Conservation (phyloP, 1,140 invertebrate species). For the Drosophila subpulchrella region DNA sequence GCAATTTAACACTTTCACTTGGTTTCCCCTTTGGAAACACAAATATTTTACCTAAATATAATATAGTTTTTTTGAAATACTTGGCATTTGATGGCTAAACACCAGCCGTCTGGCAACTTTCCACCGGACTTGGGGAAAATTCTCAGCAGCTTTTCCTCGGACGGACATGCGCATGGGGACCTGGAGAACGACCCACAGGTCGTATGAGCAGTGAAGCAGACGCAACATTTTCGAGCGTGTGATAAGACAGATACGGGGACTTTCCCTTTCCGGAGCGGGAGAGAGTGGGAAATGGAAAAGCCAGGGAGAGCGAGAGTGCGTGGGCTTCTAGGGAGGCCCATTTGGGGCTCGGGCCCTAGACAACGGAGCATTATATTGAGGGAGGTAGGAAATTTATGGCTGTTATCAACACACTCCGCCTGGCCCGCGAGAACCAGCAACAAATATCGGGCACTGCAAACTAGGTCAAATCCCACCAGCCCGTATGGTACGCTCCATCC, state of each 20-base stretch:
- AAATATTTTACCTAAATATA: not conserved
- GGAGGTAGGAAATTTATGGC: constrained; percentile 80
- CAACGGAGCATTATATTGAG: constrained; percentile 72
- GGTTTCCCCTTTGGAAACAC: not conserved
- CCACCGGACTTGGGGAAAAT: constrained; percentile 39
- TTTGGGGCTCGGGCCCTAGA: constrained; percentile 55
- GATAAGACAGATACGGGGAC: constrained; percentile 62
- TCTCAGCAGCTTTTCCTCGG: constrained; percentile 57
- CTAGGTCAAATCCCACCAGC: constrained; percentile 60
- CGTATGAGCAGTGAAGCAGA: constrained; percentile 64
- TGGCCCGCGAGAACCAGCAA: constrained; percentile 36
- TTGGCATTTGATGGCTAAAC: constrained; percentile 7
- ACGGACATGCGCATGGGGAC: constrained; percentile 51
- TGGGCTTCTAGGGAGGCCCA: constrained; percentile 39
- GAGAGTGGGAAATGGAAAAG: not conserved
- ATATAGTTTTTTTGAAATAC: not conserved
- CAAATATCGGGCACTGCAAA: constrained; percentile 57
- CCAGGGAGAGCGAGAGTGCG: constrained; percentile 13
- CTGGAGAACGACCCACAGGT: constrained; percentile 61
- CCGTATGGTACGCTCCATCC: constrained; percentile 15
- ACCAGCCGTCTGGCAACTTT: constrained; percentile 57
- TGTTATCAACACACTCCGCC: constrained; percentile 59
- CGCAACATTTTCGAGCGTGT: constrained; percentile 77
- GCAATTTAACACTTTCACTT: not conserved
- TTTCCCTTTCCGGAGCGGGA: constrained; percentile 61